phyloP scores from a whole-genome alignment of 23 tunicate genomes.

The Aplidium turbinatum region DNA sequence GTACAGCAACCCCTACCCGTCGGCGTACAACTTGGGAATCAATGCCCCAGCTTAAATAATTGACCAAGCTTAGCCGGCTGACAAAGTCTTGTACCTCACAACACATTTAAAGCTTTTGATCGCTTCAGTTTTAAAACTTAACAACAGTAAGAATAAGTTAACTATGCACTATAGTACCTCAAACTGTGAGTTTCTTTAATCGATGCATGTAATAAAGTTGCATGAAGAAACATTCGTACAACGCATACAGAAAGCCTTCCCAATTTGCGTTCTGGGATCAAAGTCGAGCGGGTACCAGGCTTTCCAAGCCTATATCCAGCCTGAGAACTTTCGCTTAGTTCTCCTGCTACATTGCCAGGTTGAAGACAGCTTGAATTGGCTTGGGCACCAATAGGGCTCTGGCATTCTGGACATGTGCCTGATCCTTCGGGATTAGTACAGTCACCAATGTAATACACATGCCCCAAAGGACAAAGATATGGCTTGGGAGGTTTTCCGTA shows the following conservation, averaged over 20 bases:
- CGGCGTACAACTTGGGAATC: too few species aligned
- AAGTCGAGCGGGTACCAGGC: constrained; percentile 3
- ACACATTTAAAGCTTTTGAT: too few species aligned
- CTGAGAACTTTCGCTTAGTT: constrained; percentile 33
- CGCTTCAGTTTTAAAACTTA: too few species aligned
- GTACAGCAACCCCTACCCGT: too few species aligned
- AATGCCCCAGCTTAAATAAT: too few species aligned
- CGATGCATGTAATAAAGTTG: constrained; percentile 6
- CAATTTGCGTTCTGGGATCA: constrained; percentile 35
- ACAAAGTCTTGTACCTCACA: too few species aligned
- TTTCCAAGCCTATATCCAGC: constrained; percentile 55
- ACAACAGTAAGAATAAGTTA: too few species aligned
- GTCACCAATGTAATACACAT: constrained; percentile 57
- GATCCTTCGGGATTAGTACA: constrained; percentile 41
- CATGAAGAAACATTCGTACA: constrained; percentile 41
- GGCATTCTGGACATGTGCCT: constrained; percentile 53
- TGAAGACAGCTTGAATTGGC: background rate
- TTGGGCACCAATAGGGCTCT: constrained; percentile 49
- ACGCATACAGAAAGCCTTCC: constrained; percentile 31
- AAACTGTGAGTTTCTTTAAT: too few species aligned
- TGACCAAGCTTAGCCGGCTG: too few species aligned
- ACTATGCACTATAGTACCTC: too few species aligned
- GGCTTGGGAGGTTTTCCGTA: constrained; percentile 24
- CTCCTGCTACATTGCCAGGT: constrained; percentile 55
- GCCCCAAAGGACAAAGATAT: constrained; percentile 60